Evolutionary conservation across 2,113 vertebrate species (phyloP), one percentile per base, ranked within the genome.

Genomic region (Acanthisitta chloris): DNA sequence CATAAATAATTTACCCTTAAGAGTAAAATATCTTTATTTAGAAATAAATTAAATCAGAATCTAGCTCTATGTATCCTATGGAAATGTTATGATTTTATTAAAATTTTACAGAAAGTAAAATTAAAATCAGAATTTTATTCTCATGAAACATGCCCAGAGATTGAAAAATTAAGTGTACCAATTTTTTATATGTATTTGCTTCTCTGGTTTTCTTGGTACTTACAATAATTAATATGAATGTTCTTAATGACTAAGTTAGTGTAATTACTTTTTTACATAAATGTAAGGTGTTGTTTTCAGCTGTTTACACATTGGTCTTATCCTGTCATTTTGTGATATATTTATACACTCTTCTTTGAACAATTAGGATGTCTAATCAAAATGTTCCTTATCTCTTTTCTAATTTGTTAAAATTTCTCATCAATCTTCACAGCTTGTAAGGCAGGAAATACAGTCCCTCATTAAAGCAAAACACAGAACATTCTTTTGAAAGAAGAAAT

Each of bases 401-500:
- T 17, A 71, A 73, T 91, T 94, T 66, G 33, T 90, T 78, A 81
- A 93, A 74, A 86, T 90, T 92, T 88, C 15, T 89, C 6, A 17
- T 90, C 82, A 78, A 9, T 65, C 61, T 58, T 67, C 59, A 90
- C 72, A 77, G n/a, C 57, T 88, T 92, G 16, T 31, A 58, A 82
- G 59, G 57, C 52, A 95, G 58, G 81, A 88, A 96, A 96, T 45
- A 34, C 20, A 38, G 46, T 58, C 34, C 72, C 88, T 93, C 65
- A 88, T 58, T 88, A 91, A 94, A 81, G 62, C 24, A 95, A 88
- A 88, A 51, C 46, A 72, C 3, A 5, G 42, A 90, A 66, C 46
- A 46, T 45, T 59, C 61, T 92, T 95, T 92, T 81, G 84, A 95
- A 97, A 96, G 57, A 88, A 88, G 43, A 91, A 90, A 90, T 65